phyloP scores from a whole-genome alignment of 1,140 invertebrate species.

The Megathymus violae region DNA sequence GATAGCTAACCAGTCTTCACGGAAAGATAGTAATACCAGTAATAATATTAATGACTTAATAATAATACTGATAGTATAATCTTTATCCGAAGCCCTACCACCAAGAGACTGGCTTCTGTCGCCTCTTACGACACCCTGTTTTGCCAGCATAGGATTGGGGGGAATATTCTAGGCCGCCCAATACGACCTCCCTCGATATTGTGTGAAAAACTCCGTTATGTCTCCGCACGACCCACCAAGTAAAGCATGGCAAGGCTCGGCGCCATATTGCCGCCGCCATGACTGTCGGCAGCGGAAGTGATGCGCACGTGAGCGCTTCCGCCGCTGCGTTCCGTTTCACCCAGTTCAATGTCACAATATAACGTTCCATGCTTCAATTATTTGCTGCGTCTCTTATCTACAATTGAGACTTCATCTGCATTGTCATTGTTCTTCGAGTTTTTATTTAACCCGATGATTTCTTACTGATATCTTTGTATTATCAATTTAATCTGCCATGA shows the following conservation, averaged over 20 bases:
- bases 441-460: not conserved
- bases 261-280: slow-evolving; percentile 76
- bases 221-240: slow-evolving; percentile 32
- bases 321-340: slow-evolving; percentile 69
- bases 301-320: slow-evolving; percentile 77
- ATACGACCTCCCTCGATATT: not conserved
- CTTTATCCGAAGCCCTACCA: no score
- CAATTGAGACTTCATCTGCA: slow-evolving; percentile 2
- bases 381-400: slow-evolving; percentile 27
- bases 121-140: no score
- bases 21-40: no score
- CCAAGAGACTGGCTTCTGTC: no score
- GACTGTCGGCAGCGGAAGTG: slow-evolving; percentile 68
- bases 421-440: slow-evolving; percentile 11
- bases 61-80: no score
- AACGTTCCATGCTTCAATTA: slow-evolving; percentile 41
- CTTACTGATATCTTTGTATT: not conserved
- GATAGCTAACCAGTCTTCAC: no score
- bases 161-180: no score
- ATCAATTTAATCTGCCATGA: not conserved
- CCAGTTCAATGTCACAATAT: slow-evolving; percentile 76
- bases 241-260: slow-evolving; percentile 62
- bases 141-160: no score
- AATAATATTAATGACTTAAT: no score
- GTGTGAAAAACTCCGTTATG: slow-evolving; percentile 18